Percentiles rank a stretch among this genome's conserved stretches.
Evolutionary conservation across 1,140 invertebrate genomes (phyloP).

Genomic region (Polypedilum vanderplanki): DNA sequence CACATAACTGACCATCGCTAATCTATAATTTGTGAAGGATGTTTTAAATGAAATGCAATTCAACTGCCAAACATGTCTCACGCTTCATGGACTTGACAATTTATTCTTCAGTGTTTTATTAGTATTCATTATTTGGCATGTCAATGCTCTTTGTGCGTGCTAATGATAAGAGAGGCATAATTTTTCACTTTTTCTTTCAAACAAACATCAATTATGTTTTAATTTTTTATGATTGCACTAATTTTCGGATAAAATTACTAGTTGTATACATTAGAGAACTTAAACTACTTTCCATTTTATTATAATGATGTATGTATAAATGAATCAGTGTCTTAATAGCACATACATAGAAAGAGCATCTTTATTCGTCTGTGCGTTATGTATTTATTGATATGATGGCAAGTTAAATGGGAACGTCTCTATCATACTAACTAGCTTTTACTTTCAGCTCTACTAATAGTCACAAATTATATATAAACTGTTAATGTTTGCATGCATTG

Average conservation of each 20-base stretch:
- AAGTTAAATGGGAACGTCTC: neutral
- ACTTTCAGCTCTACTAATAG: neutral
- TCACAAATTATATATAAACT: too few species aligned
- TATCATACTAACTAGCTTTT: neutral
- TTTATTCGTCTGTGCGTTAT: neutral
- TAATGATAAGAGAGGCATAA: too few species aligned
- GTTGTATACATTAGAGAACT: neutral
- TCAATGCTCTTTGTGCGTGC: too few species aligned
- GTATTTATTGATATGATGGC: neutral
- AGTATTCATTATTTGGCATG: too few species aligned
- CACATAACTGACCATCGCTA: neutral
- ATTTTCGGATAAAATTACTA: too few species aligned
- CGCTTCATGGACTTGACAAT: neutral
- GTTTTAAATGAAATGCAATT: neutral
- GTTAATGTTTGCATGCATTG: too few species aligned
- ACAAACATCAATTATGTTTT: too few species aligned
- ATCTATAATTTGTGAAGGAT: neutral
- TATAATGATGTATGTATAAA: too few species aligned
- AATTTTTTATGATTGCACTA: too few species aligned
- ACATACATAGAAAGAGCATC: neutral
- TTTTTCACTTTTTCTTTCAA: too few species aligned
- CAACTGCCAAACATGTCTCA: neutral
- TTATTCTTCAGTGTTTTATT: too few species aligned
- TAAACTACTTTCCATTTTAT: slow-evolving; percentile 1
- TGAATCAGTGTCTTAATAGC: neutral